Percentiles rank a stretch among this genome's conserved stretches.
phyloP scores from a whole-genome alignment of 2,888 invertebrate species.

The Sinotaia quadrata region DNA sequence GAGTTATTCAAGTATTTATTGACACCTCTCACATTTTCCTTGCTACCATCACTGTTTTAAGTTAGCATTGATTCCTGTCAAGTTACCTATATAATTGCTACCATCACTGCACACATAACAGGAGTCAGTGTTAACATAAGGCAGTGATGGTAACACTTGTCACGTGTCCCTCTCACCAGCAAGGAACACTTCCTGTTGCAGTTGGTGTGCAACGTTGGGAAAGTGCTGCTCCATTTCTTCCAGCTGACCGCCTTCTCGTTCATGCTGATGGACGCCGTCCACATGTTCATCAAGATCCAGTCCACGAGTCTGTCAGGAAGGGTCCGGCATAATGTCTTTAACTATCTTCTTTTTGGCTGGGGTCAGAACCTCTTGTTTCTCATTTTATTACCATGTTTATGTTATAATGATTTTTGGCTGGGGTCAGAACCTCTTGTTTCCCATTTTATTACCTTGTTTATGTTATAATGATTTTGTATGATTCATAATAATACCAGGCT shows the following conservation, averaged over 20 bases:
- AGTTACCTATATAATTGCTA: too few relatives aligned
- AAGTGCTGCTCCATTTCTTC: conserved; percentile 55
- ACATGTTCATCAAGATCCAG: conserved; percentile 47
- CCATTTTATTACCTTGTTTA: not conserved
- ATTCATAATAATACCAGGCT: not conserved
- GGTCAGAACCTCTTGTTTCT: conserved; percentile 34
- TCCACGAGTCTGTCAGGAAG: conserved; percentile 1
- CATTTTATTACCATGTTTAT: not conserved
- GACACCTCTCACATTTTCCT: too few relatives aligned
- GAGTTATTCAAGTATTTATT: too few relatives aligned
- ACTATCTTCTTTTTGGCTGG: conserved; percentile 47
- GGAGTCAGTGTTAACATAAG: too few relatives aligned
- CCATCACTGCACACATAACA: too few relatives aligned
- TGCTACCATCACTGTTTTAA: too few relatives aligned
- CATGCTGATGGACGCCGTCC: conserved; percentile 55
- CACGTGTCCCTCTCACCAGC: not conserved
- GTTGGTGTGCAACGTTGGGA: conserved; percentile 48
- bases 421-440: conserved; percentile 37
- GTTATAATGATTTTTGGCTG: conserved; percentile 37
- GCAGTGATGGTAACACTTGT: too few relatives aligned
- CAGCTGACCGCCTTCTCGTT: conserved; percentile 56
- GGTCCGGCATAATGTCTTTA: conserved; percentile 23
- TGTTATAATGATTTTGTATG: conserved; percentile 14
- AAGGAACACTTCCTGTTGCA: conserved; percentile 20
- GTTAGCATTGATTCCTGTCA: too few relatives aligned